Evolutionary conservation across 2,888 invertebrate species (phyloP), one percentile per base, ranked within the genome.

Genomic region (Aplocera efformata): DNA sequence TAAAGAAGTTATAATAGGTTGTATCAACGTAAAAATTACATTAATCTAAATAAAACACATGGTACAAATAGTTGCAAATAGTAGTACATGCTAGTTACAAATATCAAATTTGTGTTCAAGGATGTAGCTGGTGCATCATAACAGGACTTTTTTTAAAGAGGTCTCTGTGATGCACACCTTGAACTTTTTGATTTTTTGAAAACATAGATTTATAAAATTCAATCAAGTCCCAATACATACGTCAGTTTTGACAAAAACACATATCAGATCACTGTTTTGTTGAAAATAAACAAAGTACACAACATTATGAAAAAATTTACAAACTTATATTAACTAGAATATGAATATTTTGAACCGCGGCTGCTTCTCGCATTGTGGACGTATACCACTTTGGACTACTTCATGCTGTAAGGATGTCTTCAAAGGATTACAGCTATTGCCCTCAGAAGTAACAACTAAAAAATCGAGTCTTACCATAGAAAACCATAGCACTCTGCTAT

Each of bases 321-420:
- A 31, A 32, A 29, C 30, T 31, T 24, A 21, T 46, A 38, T 9
- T 9, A 21, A 34, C 8, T 11, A 30, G 1, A 30, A 22, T 20
- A 76, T 77, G 76, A 72, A 67, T 60, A 48, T 70, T 50, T 57
- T 75, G 21, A 65, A 58, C 20, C 25, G 45, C 40, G 52, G 59
- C 9, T 59, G 53, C 44, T 45, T 69, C 25, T 30, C 49, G 17
- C 62, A 64, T 3, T 60, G 41, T 10, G 53, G 63, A n/a, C 53
- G 62, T 25, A 34, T 58, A n/a, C 50, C 51, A 29, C 60, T 63
- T 50, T 59, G 65, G 64, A 42, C 48, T 3, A 48, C 50, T 21
- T 52, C 56, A 1, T 63, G 60, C 47, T 69, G 60, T 36, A 63
- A 58, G 33, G 59, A 64, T 5, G 38, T 52, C 9, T 10, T 64